Conservation (phyloP, 2,888 invertebrate genomes). For the Aphodius sticticus region DNA sequence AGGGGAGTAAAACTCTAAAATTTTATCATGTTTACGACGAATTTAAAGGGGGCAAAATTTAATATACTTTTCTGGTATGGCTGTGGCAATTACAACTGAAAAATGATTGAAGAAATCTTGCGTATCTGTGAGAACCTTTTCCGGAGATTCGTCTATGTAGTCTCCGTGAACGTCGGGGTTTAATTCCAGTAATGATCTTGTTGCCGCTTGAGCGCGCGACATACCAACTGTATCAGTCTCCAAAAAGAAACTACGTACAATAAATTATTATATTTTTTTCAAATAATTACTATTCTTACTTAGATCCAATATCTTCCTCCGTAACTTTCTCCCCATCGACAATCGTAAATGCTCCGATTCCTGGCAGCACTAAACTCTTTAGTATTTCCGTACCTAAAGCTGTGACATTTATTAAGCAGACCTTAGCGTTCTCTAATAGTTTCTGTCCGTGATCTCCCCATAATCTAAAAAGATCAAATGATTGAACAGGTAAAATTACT, state of each 20-base stretch:
- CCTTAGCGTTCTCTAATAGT: constrained; percentile 85
- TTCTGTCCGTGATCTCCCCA: constrained; percentile 99
- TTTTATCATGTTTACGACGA: constrained; percentile 20
- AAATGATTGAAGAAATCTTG: constrained; percentile 90
- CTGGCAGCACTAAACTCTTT: constrained; percentile 94
- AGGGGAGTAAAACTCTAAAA: constrained; percentile 71
- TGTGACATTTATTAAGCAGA: constrained; percentile 94
- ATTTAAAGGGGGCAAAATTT: not conserved
- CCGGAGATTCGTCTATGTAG: constrained; percentile 88
- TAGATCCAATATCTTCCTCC: constrained; percentile 92
- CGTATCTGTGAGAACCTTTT: constrained; percentile 84
- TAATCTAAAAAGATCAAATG: constrained; percentile 66
- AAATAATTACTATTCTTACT: constrained; percentile 65
- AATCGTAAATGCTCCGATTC: constrained; percentile 91
- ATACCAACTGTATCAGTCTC: constrained; percentile 82
- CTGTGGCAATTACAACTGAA: constrained; percentile 84
- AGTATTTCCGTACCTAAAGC: constrained; percentile 94
- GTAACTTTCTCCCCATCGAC: constrained; percentile 88
- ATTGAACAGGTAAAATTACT: not conserved
- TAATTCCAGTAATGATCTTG: constrained; percentile 84
- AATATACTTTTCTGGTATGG: constrained; percentile 74
- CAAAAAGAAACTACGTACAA: constrained; percentile 81
- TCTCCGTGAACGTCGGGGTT: constrained; percentile 94
- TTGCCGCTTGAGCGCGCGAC: constrained; percentile 84
- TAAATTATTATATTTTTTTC: constrained; percentile 24